A percentile compares a stretch with the other conserved stretches of the same genome.
Evolutionary conservation across 2,888 invertebrate species (phyloP).

Genomic region (Spialia ferax): DNA sequence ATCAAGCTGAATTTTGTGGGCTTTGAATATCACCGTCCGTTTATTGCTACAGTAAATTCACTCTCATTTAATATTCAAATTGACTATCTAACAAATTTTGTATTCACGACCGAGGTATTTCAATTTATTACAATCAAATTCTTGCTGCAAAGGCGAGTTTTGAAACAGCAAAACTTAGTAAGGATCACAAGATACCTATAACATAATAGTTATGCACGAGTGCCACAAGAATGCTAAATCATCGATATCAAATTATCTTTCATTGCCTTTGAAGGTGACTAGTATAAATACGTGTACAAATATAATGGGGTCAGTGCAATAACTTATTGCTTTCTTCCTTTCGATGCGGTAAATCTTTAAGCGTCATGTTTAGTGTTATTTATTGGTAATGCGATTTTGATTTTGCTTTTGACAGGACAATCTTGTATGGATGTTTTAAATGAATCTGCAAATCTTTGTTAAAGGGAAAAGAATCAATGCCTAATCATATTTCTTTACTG

Average conservation of each 20-base stretch:
- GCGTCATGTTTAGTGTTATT: slow-evolving; percentile 24
- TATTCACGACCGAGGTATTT: not conserved
- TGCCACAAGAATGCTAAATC: slow-evolving; percentile 20
- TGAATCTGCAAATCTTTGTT: not conserved
- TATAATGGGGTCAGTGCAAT: slow-evolving; percentile 27
- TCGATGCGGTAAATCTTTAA: slow-evolving; percentile 10
- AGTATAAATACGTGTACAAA: slow-evolving; percentile 25
- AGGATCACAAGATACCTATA: not conserved
- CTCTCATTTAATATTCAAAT: not conserved
- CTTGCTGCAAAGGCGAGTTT: not conserved
- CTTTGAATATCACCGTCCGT: not conserved
- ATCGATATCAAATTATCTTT: slow-evolving; percentile 29
- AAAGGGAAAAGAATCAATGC: not conserved
- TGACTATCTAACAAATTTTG: not conserved
- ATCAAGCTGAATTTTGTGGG: not conserved
- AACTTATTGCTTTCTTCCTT: slow-evolving; percentile 17
- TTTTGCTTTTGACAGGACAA: slow-evolving; percentile 14
- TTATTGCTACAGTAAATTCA: not conserved
- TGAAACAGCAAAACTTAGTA: not conserved
- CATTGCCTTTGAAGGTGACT: slow-evolving; percentile 27
- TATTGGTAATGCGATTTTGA: slow-evolving; percentile 16
- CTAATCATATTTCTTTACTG: not conserved
- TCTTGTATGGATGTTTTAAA: not conserved
- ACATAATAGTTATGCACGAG: slow-evolving; percentile 1
- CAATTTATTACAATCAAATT: not conserved